Percentiles rank a stretch among this genome's conserved stretches.
Evolutionary conservation across 1,140 invertebrate genomes (phyloP).

Genomic region (Propsilocerus akamusi): DNA sequence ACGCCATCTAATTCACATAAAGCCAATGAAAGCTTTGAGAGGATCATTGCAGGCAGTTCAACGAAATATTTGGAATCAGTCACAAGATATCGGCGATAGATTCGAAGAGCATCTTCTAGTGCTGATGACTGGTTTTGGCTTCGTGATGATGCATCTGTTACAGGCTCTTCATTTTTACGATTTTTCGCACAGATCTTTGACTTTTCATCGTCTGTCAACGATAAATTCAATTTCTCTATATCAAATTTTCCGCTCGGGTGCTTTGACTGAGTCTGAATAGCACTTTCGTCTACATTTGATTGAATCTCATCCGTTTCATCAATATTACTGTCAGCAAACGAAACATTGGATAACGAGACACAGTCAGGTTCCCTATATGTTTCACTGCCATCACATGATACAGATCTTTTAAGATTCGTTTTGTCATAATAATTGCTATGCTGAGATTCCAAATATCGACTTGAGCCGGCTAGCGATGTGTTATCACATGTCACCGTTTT

Average conservation of each 20-base stretch:
- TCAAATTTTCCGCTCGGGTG: slow-evolving; percentile 22
- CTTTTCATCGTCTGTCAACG: slow-evolving; percentile 23
- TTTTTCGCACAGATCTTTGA: slow-evolving; percentile 22
- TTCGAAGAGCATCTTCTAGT: slow-evolving; percentile 27
- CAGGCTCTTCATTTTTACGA: slow-evolving; percentile 13
- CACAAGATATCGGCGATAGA: slow-evolving; percentile 31
- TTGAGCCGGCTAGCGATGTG: slow-evolving; percentile 4
- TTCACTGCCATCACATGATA: neutral
- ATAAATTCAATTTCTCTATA: slow-evolving; percentile 22
- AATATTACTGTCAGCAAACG: slow-evolving; percentile 1
- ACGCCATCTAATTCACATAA: slow-evolving; percentile 19
- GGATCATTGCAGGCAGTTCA: slow-evolving; percentile 24
- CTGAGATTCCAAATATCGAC: neutral
- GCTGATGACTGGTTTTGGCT: slow-evolving; percentile 11
- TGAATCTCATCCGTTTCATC: slow-evolving; percentile 6
- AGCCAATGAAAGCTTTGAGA: slow-evolving; percentile 25
- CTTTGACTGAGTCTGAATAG: slow-evolving; percentile 8
- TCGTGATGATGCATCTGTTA: neutral
- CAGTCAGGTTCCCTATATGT: neutral
- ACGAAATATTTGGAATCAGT: slow-evolving; percentile 24
- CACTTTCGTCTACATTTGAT: slow-evolving; percentile 7
- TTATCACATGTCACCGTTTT: slow-evolving; percentile 15
- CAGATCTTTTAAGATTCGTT: neutral
- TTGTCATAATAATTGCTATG: neutral
- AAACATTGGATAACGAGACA: neutral